Base-by-base conservation (phyloP, 2,888 invertebrate genomes). In the Baccha elongata region DNA sequence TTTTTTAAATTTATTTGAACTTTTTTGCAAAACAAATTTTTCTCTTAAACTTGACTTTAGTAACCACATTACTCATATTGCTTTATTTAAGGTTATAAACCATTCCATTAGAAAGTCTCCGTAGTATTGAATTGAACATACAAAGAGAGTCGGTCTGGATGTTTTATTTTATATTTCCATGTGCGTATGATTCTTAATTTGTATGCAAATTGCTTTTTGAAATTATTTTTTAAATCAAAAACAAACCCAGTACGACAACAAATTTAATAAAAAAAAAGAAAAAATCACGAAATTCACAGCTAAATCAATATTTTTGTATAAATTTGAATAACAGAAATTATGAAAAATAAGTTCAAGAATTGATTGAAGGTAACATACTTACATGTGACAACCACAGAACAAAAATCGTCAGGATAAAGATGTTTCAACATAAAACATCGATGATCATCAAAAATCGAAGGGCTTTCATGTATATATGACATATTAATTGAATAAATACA, bases 201-300 rank as follows among this genome's bases (percentile, higher is more conserved):
- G 76, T 72, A 83, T 83, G 81, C 78, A 83, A 78, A 83, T 83
- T 83, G 81, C 67, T 83, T 83, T 72, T 52, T 67, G 62, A 83
- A 78, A 83, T 76, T 53, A 76, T 68, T 76, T 76, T 37, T 40
- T 40, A 53, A 53, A 23, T 23, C 62, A 69, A 67, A 75, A 75
- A 69, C 71, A 75, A 69, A 71, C 29, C n/a, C 62, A 55, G 5
- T 29, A 21, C 35, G 53, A 50, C 48, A 69, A 46, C 40, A 29
- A 17, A 40, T 35, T 40, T 17, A 26, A 53, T 26, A 55, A 40
- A 37, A 50, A 60, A 35, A 52, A 71, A 52, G 15, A n/a, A 23
- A 5, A 21, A 46, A 19, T 44, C 46, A 35, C 26, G 15, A 65
- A 78, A n/a, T n/a, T n/a, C n/a, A n/a, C n/a, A n/a, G n/a, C n/a